phyloP scores from a whole-genome alignment of 1,140 invertebrate species.

The Rhyacophila brunnea region DNA sequence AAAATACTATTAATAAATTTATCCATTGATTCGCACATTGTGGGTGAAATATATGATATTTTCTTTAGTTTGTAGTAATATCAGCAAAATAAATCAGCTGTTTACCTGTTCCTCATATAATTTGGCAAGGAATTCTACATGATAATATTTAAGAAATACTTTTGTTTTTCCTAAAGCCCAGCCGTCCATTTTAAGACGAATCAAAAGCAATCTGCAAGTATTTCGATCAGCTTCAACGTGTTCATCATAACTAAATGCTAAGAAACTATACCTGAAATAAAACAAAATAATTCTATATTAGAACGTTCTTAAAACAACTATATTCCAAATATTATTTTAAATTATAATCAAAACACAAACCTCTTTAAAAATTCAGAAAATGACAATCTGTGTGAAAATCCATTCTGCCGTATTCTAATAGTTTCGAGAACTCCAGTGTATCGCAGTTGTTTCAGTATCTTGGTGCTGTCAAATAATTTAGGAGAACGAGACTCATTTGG shows the following conservation, averaged over 20 bases:
- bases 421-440: constrained; percentile 84
- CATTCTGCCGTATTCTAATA: constrained; percentile 76
- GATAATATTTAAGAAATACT: constrained; percentile 87
- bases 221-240: constrained; percentile 67
- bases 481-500: constrained; percentile 74
- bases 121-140: constrained; percentile 77
- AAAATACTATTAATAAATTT: no score
- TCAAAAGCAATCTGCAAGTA: constrained; percentile 68
- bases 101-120: constrained; percentile 70
- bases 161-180: constrained; percentile 84
- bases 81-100: no score
- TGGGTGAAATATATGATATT: no score
- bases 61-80: no score
- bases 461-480: constrained; percentile 67
- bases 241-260: constrained; percentile 75
- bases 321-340: no score
- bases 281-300: constrained; percentile 6
- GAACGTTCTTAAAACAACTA: neutral
- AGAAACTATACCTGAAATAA: constrained; percentile 69
- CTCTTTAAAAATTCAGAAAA: constrained; percentile 80
- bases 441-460: constrained; percentile 73
- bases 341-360: constrained; percentile 41
- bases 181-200: constrained; percentile 75
- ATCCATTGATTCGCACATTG: no score
- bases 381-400: constrained; percentile 76